Percentiles rank a stretch among this genome's conserved stretches.
Evolutionary conservation across 2,113 vertebrate species (phyloP).

Genomic region (Pelecanoides urinatrix): DNA sequence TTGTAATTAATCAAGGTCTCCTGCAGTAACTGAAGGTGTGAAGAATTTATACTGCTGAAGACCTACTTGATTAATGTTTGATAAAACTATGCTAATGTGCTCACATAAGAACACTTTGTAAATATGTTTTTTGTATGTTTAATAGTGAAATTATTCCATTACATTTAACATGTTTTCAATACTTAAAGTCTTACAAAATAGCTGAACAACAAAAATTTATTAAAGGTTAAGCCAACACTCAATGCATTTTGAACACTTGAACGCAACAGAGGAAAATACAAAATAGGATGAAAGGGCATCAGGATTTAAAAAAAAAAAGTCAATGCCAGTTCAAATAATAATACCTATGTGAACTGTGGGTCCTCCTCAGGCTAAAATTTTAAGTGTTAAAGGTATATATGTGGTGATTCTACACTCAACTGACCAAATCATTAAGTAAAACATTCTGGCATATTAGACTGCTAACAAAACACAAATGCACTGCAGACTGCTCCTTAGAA

Average conservation of each 20-base stretch:
- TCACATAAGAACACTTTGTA: background rate
- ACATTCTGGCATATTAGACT: fast-evolving
- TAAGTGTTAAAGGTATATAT: background rate
- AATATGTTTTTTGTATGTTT: background rate
- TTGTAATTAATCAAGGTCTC: background rate
- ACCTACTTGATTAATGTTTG: background rate
- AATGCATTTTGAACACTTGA: background rate
- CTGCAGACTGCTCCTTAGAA: background rate
- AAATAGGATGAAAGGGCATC: background rate
- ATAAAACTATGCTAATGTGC: background rate
- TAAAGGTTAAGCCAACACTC: background rate
- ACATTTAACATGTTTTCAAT: background rate
- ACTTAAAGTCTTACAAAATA: background rate
- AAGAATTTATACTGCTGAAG: background rate
- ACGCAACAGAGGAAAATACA: background rate
- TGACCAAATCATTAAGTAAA: too few relatives aligned
- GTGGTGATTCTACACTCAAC: background rate
- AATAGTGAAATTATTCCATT: background rate
- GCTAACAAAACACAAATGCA: background rate
- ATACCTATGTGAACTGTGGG: background rate
- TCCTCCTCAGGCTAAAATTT: background rate
- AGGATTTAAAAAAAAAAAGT: background rate
- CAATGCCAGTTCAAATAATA: background rate
- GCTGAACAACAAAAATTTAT: background rate
- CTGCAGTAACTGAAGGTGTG: background rate